Evolutionary conservation across 1,140 invertebrate genomes (phyloP), one percentile per base, ranked within the genome.

Genomic region (Eumaeus atala): DNA sequence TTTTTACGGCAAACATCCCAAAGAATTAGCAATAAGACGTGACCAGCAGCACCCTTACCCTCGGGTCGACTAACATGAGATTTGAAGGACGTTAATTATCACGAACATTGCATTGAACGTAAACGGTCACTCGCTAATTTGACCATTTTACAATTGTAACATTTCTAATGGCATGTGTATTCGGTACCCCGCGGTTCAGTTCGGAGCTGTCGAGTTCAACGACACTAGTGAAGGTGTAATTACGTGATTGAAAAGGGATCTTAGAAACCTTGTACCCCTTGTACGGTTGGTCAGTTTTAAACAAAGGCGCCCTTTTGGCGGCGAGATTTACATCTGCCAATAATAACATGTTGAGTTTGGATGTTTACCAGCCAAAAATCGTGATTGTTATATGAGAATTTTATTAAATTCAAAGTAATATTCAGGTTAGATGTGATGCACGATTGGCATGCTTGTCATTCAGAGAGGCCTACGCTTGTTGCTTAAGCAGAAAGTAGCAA

Each of bases 151-250:
- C 60, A 67, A 63, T 67, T 75, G 70, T 64, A 72, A 71, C 72
- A 67, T 66, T 69, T 75, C 64, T 61, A 61, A 57, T 62, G 21
- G 2, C 21, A n/a, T n/a, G n/a, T n/a, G 74, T 65, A 64, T 73
- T 61, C 62, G 73, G 61, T 64, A 70, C 73, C 83, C 77, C 71
- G 78, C 70, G 56, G 82, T 57, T 66, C 18, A 38, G 77, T 85
- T 64, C 63, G 49, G 48, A 44, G 6, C 38, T 55, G n/a, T n/a
- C n/a, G 58, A 74, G 83, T 83, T 83, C 83, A 83, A 77, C 59
- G 83, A 86, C 80, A 76, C 67, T 69, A 72, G n/a, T n/a, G n/a
- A 74, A 79, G 70, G 72, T 79, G 74, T 80, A 86, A 86, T 86
- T 86, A 83, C 62, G 71, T 65, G 60, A 61, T 71, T 61, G 62